Evolutionary conservation across 2,113 vertebrate genomes (phyloP).

Genomic region (Struthio camelus): DNA sequence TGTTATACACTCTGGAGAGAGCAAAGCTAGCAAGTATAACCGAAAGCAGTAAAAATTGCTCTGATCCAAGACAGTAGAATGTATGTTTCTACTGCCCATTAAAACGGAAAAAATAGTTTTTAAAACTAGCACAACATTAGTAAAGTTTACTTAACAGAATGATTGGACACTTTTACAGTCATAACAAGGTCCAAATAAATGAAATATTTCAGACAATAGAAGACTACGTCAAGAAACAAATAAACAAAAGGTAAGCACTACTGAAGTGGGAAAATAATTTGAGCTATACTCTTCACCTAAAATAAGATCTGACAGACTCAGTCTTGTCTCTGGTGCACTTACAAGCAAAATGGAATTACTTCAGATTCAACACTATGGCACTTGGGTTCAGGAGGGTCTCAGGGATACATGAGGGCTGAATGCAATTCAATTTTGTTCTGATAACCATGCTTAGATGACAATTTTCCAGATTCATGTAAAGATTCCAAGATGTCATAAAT

Average conservation of each 20-base stretch:
- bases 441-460: neutral
- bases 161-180: neutral
- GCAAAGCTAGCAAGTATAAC: neutral
- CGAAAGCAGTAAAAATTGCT: neutral
- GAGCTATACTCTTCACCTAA: constrained; percentile 17
- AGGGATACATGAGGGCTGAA: neutral
- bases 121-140: neutral
- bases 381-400: neutral
- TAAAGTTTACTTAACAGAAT: neutral
- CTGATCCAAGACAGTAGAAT: neutral
- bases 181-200: neutral
- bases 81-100: neutral
- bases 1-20: neutral
- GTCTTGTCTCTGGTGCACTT: constrained; percentile 23
- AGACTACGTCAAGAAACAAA: neutral
- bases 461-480: neutral
- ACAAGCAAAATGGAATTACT: constrained; percentile 31
- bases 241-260: neutral
- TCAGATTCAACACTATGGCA: neutral
- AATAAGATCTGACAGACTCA: constrained; percentile 46
- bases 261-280: neutral
- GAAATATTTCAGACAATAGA: neutral
- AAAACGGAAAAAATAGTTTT: neutral
- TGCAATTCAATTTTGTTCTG: constrained; percentile 12
- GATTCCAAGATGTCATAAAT: neutral